Conservation (phyloP, 2,888 invertebrate genomes). For the Odontomyia ornata region DNA sequence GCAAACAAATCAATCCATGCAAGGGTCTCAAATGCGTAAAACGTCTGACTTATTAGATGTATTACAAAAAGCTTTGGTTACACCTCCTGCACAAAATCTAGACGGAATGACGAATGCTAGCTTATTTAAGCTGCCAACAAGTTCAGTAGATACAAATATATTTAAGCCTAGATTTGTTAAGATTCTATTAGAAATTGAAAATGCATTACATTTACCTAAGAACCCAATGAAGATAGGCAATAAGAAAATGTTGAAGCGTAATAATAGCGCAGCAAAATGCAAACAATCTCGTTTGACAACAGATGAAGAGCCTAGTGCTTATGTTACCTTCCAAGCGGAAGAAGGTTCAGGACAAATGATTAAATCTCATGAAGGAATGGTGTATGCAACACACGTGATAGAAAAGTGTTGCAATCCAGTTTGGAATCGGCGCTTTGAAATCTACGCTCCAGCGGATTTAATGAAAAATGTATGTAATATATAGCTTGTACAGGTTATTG, state of each 20-base stretch:
- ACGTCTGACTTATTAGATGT: slow-evolving; percentile 62
- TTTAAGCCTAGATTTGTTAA: slow-evolving; percentile 58
- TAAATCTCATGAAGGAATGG: slow-evolving; percentile 62
- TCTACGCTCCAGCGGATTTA: slow-evolving; percentile 65
- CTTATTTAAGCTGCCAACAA: background rate
- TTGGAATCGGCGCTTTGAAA: slow-evolving; percentile 68
- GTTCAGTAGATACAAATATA: background rate
- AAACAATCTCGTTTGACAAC: slow-evolving; percentile 57
- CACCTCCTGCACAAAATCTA: slow-evolving; percentile 38
- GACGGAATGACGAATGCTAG: background rate
- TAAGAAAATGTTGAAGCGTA: slow-evolving; percentile 58
- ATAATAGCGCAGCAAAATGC: slow-evolving; percentile 53
- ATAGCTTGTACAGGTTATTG: slow-evolving; percentile 14
- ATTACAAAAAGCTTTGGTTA: slow-evolving; percentile 59
- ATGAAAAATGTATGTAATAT: slow-evolving; percentile 66
- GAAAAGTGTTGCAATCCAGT: slow-evolving; percentile 66
- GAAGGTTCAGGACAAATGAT: slow-evolving; percentile 55
- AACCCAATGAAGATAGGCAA: slow-evolving; percentile 60
- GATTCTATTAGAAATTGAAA: slow-evolving; percentile 67
- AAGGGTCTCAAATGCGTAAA: slow-evolving; percentile 51
- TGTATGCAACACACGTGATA: slow-evolving; percentile 66
- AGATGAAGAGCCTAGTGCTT: slow-evolving; percentile 68
- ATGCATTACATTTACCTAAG: slow-evolving; percentile 68
- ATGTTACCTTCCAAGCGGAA: slow-evolving; percentile 69
- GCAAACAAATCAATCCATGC: background rate